Base-by-base conservation (phyloP, 2,797 vertebrate species). In the Propithecus perrieri region DNA sequence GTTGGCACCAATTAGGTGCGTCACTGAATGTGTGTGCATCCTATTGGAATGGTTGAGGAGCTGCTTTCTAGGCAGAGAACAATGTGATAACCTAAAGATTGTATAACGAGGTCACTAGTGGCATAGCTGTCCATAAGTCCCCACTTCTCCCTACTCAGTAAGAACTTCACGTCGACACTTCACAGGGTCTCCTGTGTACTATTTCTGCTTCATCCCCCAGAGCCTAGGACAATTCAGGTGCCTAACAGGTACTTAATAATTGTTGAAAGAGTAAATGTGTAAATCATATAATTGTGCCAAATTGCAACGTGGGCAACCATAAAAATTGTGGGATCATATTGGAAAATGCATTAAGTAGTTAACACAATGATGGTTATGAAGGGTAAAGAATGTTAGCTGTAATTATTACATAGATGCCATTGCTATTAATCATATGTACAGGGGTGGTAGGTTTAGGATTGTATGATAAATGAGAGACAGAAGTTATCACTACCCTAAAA, bases 41-140 rank as follows among this genome's bases (percentile, higher is more conserved):
- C 6, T 61, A 5, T 12, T 30, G 55, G 79, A 71, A 72, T 38
- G 30, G 38, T 57, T 11, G 28, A 38, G 65, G 61, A 95, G 48
- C 61, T 69, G 41, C 50, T 94, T 85, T 55, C 74, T 38, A 87
- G 75, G 74, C 81, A 41, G 71, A 83, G 38, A 57, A 72, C 90
- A 57, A 59, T 43, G 46, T 5, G 59, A 85, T 74, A 95, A 84
- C 88, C 92, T 95, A 59, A 94, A 96, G 89, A 69, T 89, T 88
- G 86, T 38, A 26, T 80, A 94, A 96, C 71, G 75, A 97, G 96
- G 86, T 96, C 96, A 87, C 84, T 43, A 17, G 69, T 67, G 91
- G 63, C 85, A 92, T 63, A 57, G 65, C 46, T 89, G 75, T 76
- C 53, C n/a, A 1, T 1, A 46, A 92, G 38, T 35, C 79, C n/a